phyloP scores from a whole-genome alignment of 2,113 vertebrate species.

The Megaptera novaeangliae region DNA sequence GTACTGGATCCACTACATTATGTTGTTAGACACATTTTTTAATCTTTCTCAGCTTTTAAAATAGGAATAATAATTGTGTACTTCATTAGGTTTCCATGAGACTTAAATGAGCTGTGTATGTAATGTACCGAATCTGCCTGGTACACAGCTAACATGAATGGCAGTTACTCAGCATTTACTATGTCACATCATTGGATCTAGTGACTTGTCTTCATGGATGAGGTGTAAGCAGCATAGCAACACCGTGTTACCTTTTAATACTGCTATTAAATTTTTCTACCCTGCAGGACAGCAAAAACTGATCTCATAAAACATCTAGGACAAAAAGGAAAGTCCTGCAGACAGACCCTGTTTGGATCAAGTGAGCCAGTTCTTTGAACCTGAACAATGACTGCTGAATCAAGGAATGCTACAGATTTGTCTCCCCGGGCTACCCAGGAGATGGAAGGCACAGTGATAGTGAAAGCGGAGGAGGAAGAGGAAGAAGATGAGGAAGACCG shows the following conservation, averaged over 20 bases:
- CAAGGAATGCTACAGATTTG: background rate
- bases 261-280: background rate
- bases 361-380: background rate
- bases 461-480: slow-evolving; percentile 12
- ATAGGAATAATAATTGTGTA: background rate
- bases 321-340: background rate
- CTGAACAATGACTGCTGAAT: background rate
- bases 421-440: background rate
- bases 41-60: background rate
- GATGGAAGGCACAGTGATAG: background rate
- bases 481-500: slow-evolving; percentile 7
- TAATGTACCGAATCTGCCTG: background rate
- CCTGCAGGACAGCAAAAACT: background rate
- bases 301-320: background rate
- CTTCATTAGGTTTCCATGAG: background rate
- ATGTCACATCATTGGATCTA: background rate
- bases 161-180: background rate
- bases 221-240: background rate
- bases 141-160: background rate
- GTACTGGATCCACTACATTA: background rate
- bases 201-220: background rate
- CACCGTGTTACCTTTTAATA: background rate
- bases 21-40: background rate
- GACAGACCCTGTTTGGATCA: background rate
- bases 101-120: background rate